These are phyloP conservation scores for Molossus molossus DNA, from an alignment of 2,797 vertebrate genomes.

Conservation along the genomic window DNA sequence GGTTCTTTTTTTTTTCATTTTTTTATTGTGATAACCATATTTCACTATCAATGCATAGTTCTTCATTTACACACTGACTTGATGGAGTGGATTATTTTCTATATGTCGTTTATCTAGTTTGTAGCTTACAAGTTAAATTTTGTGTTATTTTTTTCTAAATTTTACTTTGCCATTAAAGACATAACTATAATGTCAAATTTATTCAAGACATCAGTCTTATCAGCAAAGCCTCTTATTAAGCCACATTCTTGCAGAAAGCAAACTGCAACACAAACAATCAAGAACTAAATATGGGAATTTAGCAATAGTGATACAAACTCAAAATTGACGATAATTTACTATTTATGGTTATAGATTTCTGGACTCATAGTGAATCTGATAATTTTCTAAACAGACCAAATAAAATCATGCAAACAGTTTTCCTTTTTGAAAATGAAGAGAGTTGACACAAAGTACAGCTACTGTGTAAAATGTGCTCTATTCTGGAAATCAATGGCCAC, in stretches of 20 bases:
- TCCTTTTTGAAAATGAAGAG: background rate
- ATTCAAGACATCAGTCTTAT: background rate
- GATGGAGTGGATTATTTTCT: background rate
- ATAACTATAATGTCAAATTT: background rate
- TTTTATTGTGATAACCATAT: background rate
- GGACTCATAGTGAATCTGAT: background rate
- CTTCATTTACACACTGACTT: background rate
- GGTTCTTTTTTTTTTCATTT: too few relatives aligned
- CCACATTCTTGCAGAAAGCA: constrained; percentile 4
- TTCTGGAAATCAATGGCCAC: fast-evolving
- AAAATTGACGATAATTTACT: background rate
- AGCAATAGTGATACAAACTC: background rate
- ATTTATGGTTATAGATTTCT: background rate
- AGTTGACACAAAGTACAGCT: background rate
- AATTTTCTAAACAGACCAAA: background rate
- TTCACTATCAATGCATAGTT: background rate
- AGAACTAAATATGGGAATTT: background rate
- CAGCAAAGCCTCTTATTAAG: background rate
- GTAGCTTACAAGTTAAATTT: constrained; percentile 27
- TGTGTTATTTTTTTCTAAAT: background rate
- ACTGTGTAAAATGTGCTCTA: background rate
- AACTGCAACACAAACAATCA: background rate
- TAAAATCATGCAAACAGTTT: background rate
- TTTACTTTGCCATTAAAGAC: background rate
- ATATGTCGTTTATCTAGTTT: background rate